phyloP scores from a whole-genome alignment of 1,140 invertebrate genomes.

The Spodoptera litura region DNA sequence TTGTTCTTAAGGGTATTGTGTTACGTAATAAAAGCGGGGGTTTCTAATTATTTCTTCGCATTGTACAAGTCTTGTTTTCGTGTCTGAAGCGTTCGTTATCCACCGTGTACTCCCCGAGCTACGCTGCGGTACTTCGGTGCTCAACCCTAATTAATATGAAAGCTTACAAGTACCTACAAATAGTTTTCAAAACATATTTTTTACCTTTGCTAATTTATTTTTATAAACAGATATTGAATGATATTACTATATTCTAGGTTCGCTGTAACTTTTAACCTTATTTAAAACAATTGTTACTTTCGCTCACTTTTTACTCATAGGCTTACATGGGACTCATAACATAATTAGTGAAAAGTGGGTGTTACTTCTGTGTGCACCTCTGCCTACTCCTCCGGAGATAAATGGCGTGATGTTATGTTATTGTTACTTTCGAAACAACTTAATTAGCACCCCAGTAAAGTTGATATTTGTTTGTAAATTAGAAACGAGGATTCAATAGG shows the following conservation, averaged over 20 bases:
- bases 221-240: too few relatives aligned
- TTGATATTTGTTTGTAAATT: neutral
- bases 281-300: neutral
- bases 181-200: slow-evolving; percentile 4
- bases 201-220: neutral
- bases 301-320: too few relatives aligned
- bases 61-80: neutral
- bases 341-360: too few relatives aligned
- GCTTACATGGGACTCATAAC: too few relatives aligned
- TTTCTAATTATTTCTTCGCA: slow-evolving; percentile 19
- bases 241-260: too few relatives aligned
- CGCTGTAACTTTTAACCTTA: too few relatives aligned
- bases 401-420: too few relatives aligned
- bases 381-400: too few relatives aligned
- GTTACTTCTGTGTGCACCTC: too few relatives aligned
- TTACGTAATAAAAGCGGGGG: neutral
- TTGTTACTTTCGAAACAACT: neutral
- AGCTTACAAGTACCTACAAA: slow-evolving; percentile 4
- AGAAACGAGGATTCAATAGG: too few relatives aligned
- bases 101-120: slow-evolving; percentile 29
- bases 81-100: neutral
- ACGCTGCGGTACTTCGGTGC: neutral
- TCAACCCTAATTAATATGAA: slow-evolving; percentile 31
- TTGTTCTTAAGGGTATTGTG: neutral
- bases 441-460: neutral